Evolutionary conservation across 2,113 vertebrate species (phyloP).

Genomic region (Ceyx cyanopectus): DNA sequence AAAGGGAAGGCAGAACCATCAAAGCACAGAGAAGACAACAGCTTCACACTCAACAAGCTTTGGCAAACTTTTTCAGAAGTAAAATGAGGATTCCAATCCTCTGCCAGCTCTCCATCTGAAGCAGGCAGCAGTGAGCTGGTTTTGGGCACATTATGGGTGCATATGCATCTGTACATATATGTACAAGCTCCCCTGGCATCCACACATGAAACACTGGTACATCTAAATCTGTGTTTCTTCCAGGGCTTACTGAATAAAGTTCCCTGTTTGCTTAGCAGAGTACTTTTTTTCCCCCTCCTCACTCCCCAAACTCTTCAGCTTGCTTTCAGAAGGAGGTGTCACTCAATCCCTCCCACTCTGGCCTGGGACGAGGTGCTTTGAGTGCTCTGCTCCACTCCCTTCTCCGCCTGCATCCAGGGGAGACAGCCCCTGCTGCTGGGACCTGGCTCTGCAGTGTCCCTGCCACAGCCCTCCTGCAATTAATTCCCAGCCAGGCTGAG

Average conservation of each 20-base stretch:
- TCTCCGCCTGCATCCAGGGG: neutral
- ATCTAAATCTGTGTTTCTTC: neutral
- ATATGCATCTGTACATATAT: neutral
- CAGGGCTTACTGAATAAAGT: neutral
- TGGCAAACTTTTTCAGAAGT: neutral
- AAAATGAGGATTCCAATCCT: neutral
- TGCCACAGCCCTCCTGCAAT: neutral
- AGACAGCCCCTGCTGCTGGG: neutral
- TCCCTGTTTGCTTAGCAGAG: neutral
- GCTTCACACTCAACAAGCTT: neutral
- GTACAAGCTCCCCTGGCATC: neutral
- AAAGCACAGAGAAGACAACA: neutral
- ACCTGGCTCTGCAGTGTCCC: neutral
- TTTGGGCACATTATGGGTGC: rapidly evolving
- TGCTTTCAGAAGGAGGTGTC: neutral
- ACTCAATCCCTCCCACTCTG: neutral
- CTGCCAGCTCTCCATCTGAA: neutral
- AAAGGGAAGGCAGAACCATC: neutral
- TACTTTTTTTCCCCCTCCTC: neutral
- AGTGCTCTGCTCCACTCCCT: neutral
- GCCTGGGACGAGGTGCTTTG: neutral
- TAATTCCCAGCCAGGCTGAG: neutral
- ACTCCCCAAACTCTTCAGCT: neutral
- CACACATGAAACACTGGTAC: neutral
- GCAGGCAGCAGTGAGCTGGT: neutral